Evolutionary conservation across 2,888 invertebrate genomes (phyloP).

Genomic region (Busseola fusca): DNA sequence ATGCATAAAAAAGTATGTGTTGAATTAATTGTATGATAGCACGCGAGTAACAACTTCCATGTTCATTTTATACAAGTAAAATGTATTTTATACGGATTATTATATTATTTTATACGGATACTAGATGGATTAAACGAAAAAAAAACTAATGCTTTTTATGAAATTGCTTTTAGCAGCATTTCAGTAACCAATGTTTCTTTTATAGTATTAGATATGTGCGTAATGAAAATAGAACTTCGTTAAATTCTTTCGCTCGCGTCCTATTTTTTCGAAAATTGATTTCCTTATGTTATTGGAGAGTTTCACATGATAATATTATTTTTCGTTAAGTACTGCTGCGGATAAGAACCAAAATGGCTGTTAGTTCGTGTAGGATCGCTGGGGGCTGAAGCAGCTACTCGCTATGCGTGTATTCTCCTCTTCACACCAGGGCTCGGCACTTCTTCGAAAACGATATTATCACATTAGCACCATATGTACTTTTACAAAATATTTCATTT

Average conservation of each 20-base stretch:
- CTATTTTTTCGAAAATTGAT: constrained; percentile 20
- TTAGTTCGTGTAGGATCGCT: constrained; percentile 1
- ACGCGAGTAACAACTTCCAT: constrained; percentile 53
- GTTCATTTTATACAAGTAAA: constrained; percentile 18
- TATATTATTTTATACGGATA: constrained; percentile 1
- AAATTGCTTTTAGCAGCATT: constrained; percentile 25
- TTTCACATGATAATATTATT: constrained; percentile 13
- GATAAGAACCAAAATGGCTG: constrained; percentile 25
- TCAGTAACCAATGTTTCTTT: constrained; percentile 2
- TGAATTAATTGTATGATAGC: constrained; percentile 60
- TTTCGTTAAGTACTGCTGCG: constrained; percentile 1
- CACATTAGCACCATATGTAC: constrained; percentile 6
- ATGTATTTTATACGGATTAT: constrained; percentile 1
- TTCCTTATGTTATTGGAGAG: constrained; percentile 15
- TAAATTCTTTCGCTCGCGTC: constrained; percentile 14
- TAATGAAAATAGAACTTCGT: constrained; percentile 16
- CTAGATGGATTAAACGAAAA: not conserved
- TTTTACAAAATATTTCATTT: constrained; percentile 11
- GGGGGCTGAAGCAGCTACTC: constrained; percentile 16
- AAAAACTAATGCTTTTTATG: constrained; percentile 15
- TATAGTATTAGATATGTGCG: not conserved
- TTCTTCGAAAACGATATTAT: constrained; percentile 26
- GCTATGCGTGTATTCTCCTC: constrained; percentile 6
- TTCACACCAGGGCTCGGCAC: not conserved
- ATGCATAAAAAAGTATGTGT: constrained; percentile 61